Percentiles rank a stretch among this genome's conserved stretches.
Conservation (phyloP, 2,888 invertebrate genomes). For the Hoplodrina blanda region DNA sequence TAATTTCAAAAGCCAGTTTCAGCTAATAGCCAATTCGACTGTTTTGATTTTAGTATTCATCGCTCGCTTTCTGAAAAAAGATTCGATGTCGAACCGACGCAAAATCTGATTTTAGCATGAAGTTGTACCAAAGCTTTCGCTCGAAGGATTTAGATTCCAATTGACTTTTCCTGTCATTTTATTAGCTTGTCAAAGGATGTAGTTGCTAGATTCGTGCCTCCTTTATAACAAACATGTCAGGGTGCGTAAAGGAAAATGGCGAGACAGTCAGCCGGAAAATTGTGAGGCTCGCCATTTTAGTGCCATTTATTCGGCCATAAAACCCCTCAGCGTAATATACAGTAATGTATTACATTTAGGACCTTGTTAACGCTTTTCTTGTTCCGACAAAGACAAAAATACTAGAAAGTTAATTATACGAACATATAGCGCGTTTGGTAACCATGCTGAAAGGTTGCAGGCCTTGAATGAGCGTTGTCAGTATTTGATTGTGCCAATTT, state of each 20-base stretch:
- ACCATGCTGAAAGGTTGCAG: too few species aligned
- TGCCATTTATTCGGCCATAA: not conserved
- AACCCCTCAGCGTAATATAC: not conserved
- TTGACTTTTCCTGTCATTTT: not conserved
- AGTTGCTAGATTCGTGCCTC: not conserved
- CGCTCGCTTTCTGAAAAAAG: not conserved
- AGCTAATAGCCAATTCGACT: not conserved
- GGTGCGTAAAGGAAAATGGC: not conserved
- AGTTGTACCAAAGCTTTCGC: not conserved
- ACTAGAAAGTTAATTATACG: not conserved
- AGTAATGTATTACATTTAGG: not conserved
- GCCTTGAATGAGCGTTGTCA: too few species aligned
- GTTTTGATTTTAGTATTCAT: slow-evolving; percentile 9
- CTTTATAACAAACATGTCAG: not conserved
- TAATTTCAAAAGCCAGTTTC: not conserved
- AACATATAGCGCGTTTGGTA: not conserved
- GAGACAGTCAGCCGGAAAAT: not conserved
- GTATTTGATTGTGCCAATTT: too few species aligned
- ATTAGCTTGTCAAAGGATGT: not conserved
- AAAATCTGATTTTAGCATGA: not conserved
- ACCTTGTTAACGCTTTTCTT: not conserved
- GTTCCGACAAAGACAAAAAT: not conserved
- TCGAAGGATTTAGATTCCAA: not conserved
- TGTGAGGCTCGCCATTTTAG: not conserved
- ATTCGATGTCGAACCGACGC: not conserved